phyloP scores from a whole-genome alignment of 2,113 vertebrate genomes.

The Capreolus pygargus region DNA sequence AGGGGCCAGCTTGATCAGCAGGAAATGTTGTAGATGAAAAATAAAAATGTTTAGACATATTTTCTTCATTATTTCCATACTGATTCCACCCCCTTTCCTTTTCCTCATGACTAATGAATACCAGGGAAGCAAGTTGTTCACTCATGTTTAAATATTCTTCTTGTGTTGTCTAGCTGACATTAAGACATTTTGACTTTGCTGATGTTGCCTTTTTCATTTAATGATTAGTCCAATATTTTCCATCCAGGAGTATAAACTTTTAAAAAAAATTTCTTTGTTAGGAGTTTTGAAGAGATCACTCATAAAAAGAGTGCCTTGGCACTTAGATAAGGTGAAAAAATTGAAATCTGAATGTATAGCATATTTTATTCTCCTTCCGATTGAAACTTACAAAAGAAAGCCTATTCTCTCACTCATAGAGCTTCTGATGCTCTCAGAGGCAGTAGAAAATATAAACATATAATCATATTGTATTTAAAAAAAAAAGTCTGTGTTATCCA shows the following conservation, averaged over 20 bases:
- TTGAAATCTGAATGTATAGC: conserved; percentile 23
- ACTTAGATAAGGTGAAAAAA: not conserved
- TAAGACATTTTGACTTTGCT: conserved; percentile 45
- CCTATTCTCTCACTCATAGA: not conserved
- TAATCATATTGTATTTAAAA: not conserved
- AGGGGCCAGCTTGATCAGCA: too few relatives aligned
- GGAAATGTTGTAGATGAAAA: too few relatives aligned
- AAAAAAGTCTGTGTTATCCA: not conserved
- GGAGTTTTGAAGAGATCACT: not conserved
- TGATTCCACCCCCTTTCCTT: not conserved
- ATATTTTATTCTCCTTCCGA: conserved; percentile 29
- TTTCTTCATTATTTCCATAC: conserved; percentile 11
- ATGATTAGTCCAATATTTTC: not conserved
- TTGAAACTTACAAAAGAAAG: not conserved
- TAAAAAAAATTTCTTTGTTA: not conserved
- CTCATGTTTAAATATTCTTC: conserved; percentile 16
- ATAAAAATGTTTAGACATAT: not conserved
- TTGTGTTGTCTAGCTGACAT: conserved; percentile 39
- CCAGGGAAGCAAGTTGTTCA: conserved; percentile 29
- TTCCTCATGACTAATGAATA: conserved; percentile 26
- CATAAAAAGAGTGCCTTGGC: not conserved
- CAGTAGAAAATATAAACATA: not conserved
- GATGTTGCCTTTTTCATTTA: conserved; percentile 57
- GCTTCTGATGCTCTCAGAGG: not conserved
- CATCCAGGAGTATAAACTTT: not conserved